These are phyloP conservation scores for Boulengerochromis microlepis DNA, from an alignment of 2,113 vertebrate species.

Conservation along the genomic window DNA sequence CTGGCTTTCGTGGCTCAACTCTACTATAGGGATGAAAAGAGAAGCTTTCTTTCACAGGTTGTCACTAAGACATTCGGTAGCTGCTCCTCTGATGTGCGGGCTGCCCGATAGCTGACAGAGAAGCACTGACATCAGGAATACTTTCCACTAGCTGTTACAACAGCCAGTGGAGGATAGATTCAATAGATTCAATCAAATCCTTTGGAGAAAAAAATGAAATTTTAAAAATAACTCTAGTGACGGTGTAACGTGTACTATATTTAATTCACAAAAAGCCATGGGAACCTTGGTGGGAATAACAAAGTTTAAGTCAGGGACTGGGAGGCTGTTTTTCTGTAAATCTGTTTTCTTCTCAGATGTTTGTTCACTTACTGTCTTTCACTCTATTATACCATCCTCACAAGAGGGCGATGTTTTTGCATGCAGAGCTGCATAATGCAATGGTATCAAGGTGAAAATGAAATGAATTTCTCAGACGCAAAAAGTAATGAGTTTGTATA, in stretches of 20 bases:
- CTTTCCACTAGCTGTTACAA: not conserved
- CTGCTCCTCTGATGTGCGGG: not conserved
- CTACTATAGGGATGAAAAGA: not conserved
- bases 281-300: not conserved
- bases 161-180: not conserved
- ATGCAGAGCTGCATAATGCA: not conserved
- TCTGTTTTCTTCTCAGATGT: not conserved
- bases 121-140: not conserved
- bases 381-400: not conserved
- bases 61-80: not conserved
- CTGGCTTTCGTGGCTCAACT: not conserved
- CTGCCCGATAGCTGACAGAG: not conserved
- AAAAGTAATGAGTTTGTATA: not conserved
- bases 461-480: not conserved
- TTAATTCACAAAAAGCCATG: not conserved
- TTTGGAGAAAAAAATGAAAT: not conserved
- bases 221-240: not conserved
- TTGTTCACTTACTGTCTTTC: not conserved
- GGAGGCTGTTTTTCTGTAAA: not conserved
- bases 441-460: not conserved
- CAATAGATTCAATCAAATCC: not conserved
- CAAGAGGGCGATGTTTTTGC: not conserved
- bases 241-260: fast-evolving
- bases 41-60: slow-evolving; percentile 9
- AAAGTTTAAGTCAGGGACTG: not conserved